Evolutionary conservation across 2,888 invertebrate genomes (phyloP).

Genomic region (Shargacucullia verbasci): DNA sequence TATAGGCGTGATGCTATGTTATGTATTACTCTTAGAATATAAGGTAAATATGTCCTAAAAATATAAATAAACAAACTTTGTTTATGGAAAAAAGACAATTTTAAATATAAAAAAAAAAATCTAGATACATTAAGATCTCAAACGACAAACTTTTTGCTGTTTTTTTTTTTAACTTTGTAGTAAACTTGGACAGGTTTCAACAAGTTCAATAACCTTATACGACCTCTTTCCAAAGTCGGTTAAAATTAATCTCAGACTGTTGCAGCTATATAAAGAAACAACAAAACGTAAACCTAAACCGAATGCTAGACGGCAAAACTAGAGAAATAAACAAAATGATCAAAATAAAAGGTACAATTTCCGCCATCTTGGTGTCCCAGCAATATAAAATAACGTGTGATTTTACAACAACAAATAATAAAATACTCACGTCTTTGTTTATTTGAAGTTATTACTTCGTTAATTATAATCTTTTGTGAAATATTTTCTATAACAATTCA

Average conservation of each 20-base stretch:
- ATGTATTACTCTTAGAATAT: too few relatives aligned
- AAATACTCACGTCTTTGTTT: slow-evolving; percentile 76
- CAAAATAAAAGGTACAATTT: slow-evolving; percentile 68
- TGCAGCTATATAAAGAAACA: slow-evolving; percentile 25
- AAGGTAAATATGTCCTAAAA: too few relatives aligned
- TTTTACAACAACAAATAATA: slow-evolving; percentile 14
- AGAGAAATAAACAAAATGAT: slow-evolving; percentile 62
- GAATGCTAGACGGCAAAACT: slow-evolving; percentile 32
- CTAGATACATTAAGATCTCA: too few relatives aligned
- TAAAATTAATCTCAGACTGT: slow-evolving; percentile 23
- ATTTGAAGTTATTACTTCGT: slow-evolving; percentile 30
- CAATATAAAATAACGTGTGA: slow-evolving; percentile 41
- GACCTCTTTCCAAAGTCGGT: slow-evolving; percentile 52
- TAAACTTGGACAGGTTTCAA: slow-evolving; percentile 69
- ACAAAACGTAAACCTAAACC: slow-evolving; percentile 31
- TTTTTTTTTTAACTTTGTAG: slow-evolving; percentile 24
- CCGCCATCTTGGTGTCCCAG: slow-evolving; percentile 79
- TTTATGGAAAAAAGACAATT: too few relatives aligned
- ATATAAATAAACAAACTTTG: too few relatives aligned
- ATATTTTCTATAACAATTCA: slow-evolving; percentile 45
- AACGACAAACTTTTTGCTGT: neutral
- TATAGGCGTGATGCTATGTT: too few relatives aligned
- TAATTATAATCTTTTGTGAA: slow-evolving; percentile 54
- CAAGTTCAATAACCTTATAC: slow-evolving; percentile 76
- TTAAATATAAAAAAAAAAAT: too few relatives aligned